Conservation (phyloP, 2,113 vertebrate species). For the Mobula hypostoma region DNA sequence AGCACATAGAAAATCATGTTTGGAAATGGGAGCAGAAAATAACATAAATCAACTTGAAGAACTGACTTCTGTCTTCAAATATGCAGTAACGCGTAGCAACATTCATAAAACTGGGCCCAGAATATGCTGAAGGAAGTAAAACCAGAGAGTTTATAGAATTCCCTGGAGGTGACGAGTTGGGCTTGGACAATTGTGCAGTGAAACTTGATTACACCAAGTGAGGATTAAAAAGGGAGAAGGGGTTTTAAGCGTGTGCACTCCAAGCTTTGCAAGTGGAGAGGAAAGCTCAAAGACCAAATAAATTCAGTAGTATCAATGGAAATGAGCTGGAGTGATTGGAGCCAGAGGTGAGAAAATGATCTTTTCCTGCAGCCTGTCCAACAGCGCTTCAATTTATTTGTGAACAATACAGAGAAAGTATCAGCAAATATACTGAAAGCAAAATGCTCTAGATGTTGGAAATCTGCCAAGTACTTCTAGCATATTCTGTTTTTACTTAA, state of each 20-base stretch:
- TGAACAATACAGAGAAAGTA: background rate
- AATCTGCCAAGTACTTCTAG: no score
- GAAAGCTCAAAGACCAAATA: background rate
- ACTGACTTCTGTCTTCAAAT: background rate
- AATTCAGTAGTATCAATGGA: background rate
- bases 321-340: background rate
- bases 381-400: background rate
- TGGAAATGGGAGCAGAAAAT: background rate
- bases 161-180: background rate
- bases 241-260: background rate
- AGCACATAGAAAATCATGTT: background rate
- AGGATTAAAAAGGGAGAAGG: background rate
- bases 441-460: background rate
- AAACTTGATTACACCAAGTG: background rate
- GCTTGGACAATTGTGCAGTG: background rate
- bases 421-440: background rate
- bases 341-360: background rate
- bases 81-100: background rate
- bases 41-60: background rate
- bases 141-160: background rate
- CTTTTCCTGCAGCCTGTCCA: background rate
- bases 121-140: background rate
- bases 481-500: no score
- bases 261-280: background rate
- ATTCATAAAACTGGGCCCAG: background rate